Evolutionary conservation across 1,140 invertebrate species (phyloP), one percentile per base, ranked within the genome.

Genomic region (Lepidurus arcticus): DNA sequence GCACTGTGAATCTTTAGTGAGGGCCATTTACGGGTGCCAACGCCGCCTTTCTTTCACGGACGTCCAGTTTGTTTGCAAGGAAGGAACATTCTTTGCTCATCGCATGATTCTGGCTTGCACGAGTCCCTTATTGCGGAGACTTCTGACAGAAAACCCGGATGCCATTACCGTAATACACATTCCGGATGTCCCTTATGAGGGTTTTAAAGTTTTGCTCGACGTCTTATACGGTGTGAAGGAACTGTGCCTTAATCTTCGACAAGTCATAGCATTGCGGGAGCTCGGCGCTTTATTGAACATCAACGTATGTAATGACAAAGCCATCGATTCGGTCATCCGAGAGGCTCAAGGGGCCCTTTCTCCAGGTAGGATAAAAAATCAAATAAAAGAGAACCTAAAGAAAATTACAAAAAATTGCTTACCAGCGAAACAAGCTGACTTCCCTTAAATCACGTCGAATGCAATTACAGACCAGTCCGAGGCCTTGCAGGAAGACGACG

Each of bases 1-100:
- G 24, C 78, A 78, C 75, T 78, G 73, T 74, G 75, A 78, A 78
- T 75, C 78, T 45, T 75, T 78, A 74, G 75, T 78, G 78, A 44
- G 75, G 16, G 74, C 78, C 42, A 78, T 78, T 45, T 74, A 78
- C 16, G 74, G 73, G n/a, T 78, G 78, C 75, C 78, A 78, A 45
- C 74, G 78, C 24, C 74, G 78, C 13, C 43, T 78, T n/a, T 78
- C 73, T 44, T 78, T 75, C 44, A 78, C 78, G 8, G 78, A 78
- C 43, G 78, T 78, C 34, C 78, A 78, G 44, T 74, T 78, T 24
- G 75, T 78, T 42, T 73, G 73, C 73, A 74, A 78, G 44, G 78
- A 74, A 21, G 78, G 78, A 21, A 74, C 75, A 24, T 73, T 78
- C 13, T 78, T 78, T 74, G 78, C 78, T 24, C 78, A 78, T 34